Percentiles rank a stretch among this genome's conserved stretches.
Conservation (phyloP, 2,888 invertebrate species). For the Pyrrhosoma nymphula region DNA sequence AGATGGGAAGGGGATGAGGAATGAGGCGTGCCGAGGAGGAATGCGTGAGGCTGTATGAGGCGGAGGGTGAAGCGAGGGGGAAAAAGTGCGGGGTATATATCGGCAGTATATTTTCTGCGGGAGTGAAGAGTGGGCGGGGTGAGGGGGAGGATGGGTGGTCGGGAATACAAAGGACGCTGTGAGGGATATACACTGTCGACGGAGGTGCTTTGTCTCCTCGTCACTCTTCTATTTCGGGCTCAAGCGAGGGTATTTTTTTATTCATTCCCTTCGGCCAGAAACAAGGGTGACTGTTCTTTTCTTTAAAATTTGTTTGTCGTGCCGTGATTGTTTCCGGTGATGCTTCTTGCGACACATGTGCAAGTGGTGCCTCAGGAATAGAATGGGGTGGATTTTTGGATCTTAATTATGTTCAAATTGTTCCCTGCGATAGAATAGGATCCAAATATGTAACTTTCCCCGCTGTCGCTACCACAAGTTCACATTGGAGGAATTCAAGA, state of each 20-base stretch:
- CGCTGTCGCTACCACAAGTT: too few relatives aligned
- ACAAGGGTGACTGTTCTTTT: neutral
- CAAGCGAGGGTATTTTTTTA: neutral
- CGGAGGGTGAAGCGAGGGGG: too few relatives aligned
- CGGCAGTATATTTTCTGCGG: too few relatives aligned
- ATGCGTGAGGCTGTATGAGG: too few relatives aligned
- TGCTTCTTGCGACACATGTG: neutral
- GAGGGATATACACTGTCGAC: neutral
- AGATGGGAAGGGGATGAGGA: too few relatives aligned
- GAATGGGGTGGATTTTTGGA: neutral
- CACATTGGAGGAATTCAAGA: too few relatives aligned
- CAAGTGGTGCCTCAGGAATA: neutral
- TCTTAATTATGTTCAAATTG: neutral
- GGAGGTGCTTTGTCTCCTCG: neutral
- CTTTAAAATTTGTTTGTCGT: neutral
- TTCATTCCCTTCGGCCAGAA: neutral
- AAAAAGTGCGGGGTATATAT: too few relatives aligned
- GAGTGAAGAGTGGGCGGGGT: too few relatives aligned
- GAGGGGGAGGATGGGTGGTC: neutral
- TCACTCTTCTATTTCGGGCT: constrained; percentile 2
- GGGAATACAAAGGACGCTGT: neutral
- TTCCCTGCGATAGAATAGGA: too few relatives aligned
- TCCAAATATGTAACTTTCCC: too few relatives aligned
- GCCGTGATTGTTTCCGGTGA: neutral
- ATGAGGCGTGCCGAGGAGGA: too few relatives aligned